Percentiles rank a stretch among this genome's conserved stretches.
Conservation (phyloP, 2,797 vertebrate genomes). For the Ficedula albicollis region DNA sequence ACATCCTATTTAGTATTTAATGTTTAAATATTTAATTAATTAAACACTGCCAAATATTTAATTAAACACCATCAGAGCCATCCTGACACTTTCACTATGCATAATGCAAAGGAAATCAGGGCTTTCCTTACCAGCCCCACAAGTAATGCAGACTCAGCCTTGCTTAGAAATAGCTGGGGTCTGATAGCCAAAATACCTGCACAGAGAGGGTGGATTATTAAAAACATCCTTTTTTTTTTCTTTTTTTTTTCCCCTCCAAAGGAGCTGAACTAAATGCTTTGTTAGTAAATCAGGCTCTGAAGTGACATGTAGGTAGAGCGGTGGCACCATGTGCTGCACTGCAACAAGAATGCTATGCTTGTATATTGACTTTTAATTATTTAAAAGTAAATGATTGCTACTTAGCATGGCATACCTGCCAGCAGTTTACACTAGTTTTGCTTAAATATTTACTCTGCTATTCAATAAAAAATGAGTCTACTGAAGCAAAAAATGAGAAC, state of each 20-base stretch:
- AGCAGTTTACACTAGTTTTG: conserved; percentile 60
- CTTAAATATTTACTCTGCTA: conserved; percentile 63
- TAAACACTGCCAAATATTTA: conserved; percentile 80
- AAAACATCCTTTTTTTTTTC: neutral
- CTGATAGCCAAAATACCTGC: neutral
- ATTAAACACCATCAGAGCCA: conserved; percentile 75
- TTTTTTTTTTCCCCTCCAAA: neutral
- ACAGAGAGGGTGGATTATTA: neutral
- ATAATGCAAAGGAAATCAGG: conserved; percentile 65
- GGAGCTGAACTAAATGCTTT: neutral
- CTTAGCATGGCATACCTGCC: conserved; percentile 64
- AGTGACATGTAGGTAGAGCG: neutral
- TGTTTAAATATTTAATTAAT: conserved; percentile 82
- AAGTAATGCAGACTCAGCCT: neutral
- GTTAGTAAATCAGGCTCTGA: conserved; percentile 27
- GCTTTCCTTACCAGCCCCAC: neutral
- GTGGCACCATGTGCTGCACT: neutral
- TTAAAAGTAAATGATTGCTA: conserved; percentile 68
- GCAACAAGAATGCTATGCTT: conserved; percentile 29
- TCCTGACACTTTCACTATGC: conserved; percentile 63
- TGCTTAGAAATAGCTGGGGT: neutral
- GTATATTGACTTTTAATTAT: conserved; percentile 70
- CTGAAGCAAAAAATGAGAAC: conserved; percentile 36
- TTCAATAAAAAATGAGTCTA: conserved; percentile 69
- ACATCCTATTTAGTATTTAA: conserved; percentile 77